Evolutionary conservation across 2,888 invertebrate species (phyloP).

Genomic region (Trissolcus japonicus): DNA sequence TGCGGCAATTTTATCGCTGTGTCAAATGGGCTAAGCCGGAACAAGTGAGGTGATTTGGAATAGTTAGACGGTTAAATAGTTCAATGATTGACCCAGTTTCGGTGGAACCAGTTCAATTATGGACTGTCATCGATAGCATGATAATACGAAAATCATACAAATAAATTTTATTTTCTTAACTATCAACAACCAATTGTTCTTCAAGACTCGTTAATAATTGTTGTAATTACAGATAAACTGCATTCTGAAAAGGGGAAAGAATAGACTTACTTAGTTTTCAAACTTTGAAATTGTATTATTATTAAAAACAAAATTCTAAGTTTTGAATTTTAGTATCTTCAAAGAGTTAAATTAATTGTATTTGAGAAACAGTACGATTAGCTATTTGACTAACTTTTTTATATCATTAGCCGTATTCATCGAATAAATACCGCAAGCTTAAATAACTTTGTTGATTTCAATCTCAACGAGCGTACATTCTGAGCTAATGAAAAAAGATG

Average conservation of each 20-base stretch:
- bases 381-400: conserved; percentile 6
- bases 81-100: conserved; percentile 6
- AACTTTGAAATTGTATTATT: too few species aligned
- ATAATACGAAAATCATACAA: too few species aligned
- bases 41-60: conserved; percentile 35
- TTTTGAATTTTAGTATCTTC: neutral
- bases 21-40: conserved; percentile 28
- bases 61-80: conserved; percentile 12
- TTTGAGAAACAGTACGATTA: conserved; percentile 33
- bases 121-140: neutral
- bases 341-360: neutral
- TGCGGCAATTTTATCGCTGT: conserved; percentile 37
- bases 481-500: conserved; percentile 55
- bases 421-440: conserved; percentile 35
- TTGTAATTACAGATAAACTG: too few species aligned
- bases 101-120: conserved; percentile 8
- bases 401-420: conserved; percentile 43
- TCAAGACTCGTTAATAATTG: too few species aligned
- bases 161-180: too few species aligned
- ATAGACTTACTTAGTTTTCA: too few species aligned
- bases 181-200: too few species aligned
- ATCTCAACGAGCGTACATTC: conserved; percentile 51
- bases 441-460: conserved; percentile 41
- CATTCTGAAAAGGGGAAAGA: too few species aligned
- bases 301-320: neutral